Evolutionary conservation across 2,113 vertebrate species (phyloP).

Genomic region (Okapia johnstoni): DNA sequence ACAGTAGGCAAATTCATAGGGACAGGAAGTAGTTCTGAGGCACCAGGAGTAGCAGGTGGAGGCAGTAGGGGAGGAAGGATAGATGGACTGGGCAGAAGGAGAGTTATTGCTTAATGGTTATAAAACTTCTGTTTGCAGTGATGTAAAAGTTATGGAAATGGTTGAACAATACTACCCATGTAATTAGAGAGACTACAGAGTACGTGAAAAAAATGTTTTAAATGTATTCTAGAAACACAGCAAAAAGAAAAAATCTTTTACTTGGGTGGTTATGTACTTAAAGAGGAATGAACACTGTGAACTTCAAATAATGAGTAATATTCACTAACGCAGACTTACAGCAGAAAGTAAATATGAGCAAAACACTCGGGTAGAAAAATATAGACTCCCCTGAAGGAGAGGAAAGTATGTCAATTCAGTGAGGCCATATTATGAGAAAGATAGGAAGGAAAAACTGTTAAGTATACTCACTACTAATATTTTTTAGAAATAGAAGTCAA

Average conservation of each 20-base stretch:
- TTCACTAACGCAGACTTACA: not conserved
- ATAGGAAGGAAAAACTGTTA: not conserved
- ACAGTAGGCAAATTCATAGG: not conserved
- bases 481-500: not conserved
- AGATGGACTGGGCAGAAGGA: accelerated
- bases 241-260: not conserved
- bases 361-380: not conserved
- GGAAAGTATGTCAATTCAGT: not conserved
- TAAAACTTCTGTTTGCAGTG: not conserved
- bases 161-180: not conserved
- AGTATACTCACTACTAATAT: not conserved
- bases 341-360: not conserved
- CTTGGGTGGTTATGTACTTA: not conserved
- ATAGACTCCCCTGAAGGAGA: not conserved
- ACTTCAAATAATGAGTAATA: not conserved
- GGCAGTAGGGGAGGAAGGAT: not conserved
- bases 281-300: not conserved
- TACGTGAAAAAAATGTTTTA: not conserved
- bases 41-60: not conserved
- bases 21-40: not conserved
- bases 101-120: not conserved
- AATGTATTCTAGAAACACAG: not conserved
- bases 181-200: not conserved
- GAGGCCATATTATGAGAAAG: not conserved
- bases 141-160: not conserved